Evolutionary conservation across 2,113 vertebrate species (phyloP).

Genomic region (Eubucco bourcierii): DNA sequence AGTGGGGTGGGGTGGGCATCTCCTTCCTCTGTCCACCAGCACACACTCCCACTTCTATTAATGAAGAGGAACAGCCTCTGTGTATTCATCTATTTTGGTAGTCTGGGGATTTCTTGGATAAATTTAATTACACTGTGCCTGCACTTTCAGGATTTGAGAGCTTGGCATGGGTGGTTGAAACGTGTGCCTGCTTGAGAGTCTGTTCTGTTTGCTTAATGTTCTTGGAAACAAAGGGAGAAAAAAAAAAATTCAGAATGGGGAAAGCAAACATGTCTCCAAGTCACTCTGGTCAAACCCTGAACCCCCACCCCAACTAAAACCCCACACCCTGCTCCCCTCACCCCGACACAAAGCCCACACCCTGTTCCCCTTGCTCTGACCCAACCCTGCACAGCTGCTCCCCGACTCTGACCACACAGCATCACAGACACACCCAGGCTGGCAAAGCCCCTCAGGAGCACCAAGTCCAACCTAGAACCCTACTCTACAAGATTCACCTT

Average conservation of each 20-base stretch:
- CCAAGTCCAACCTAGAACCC: too few species aligned
- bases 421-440: too few species aligned
- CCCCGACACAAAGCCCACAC: too few species aligned
- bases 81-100: neutral
- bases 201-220: neutral
- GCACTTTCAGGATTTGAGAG: neutral
- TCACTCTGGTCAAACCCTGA: too few species aligned
- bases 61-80: neutral
- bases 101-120: neutral
- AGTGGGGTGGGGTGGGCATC: neutral
- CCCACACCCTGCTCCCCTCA: too few species aligned
- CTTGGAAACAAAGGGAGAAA: neutral
- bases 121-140: slow-evolving; percentile 10
- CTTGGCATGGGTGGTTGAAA: neutral
- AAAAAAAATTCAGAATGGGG: fast-evolving
- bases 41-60: neutral
- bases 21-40: neutral
- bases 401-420: too few species aligned
- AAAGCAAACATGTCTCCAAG: neutral
- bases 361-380: too few species aligned
- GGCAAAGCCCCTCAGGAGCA: too few species aligned
- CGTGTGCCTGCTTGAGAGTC: neutral
- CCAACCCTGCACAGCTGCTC: too few species aligned
- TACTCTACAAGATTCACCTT: too few species aligned
- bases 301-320: too few species aligned